A percentile compares a stretch with the other conserved stretches of the same genome.
phyloP scores from a whole-genome alignment of 1,140 invertebrate genomes.

The Drosophila obscura region DNA sequence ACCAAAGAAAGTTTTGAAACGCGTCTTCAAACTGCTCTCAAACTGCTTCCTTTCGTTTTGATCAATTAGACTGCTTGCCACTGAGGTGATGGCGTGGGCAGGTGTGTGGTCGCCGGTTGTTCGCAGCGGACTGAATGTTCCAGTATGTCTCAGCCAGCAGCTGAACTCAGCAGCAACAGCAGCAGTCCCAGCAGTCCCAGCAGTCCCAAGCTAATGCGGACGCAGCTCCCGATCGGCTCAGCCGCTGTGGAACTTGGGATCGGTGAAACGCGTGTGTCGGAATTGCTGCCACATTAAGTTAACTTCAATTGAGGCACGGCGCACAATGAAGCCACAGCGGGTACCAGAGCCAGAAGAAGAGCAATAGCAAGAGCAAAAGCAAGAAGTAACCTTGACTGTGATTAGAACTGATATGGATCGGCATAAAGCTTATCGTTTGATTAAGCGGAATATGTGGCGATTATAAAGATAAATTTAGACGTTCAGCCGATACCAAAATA shows the following conservation, averaged over 20 bases:
- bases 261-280: constrained; percentile 25
- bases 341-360: neutral
- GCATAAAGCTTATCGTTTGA: constrained; percentile 79
- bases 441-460: constrained; percentile 58
- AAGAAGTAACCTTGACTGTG: constrained; percentile 43
- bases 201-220: constrained; percentile 7
- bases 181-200: neutral
- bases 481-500: neutral
- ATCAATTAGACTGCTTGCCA: constrained; percentile 33
- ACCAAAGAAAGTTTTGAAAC: constrained; percentile 30
- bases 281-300: constrained; percentile 26
- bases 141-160: constrained; percentile 35
- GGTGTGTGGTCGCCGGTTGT: constrained; percentile 74
- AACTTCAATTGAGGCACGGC: constrained; percentile 57
- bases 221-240: constrained; percentile 19
- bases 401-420: constrained; percentile 57
- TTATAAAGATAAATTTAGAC: constrained; percentile 70
- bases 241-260: constrained; percentile 7
- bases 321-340: constrained; percentile 18
- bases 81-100: constrained; percentile 40
- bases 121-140: constrained; percentile 69
- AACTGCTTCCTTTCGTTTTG: constrained; percentile 11
- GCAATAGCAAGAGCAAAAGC: constrained; percentile 29
- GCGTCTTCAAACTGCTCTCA: constrained; percentile 22
- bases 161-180: constrained; percentile 47